Evolutionary conservation across 2,797 vertebrate species (phyloP), one percentile per base, ranked within the genome.

Genomic region (Schizothorax lantsangensis): DNA sequence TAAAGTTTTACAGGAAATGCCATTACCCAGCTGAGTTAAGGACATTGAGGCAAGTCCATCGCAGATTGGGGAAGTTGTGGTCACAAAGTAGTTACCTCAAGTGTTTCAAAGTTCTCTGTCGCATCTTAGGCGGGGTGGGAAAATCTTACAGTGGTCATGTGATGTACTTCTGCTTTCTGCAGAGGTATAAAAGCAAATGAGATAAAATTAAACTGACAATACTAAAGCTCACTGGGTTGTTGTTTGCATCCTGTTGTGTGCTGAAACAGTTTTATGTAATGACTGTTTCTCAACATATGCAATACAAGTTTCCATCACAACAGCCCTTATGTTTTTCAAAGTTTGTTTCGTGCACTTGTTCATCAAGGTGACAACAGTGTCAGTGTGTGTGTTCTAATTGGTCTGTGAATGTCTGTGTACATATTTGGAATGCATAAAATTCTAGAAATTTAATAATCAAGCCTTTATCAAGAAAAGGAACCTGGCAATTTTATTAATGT

Each of bases 51-150:
- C 90, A 92, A 90, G 92, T 92, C 83, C 84, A 82, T 88, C 66
- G 36, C 49, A 91, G 87, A 94, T 91, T 91, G 80, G 17, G 94
- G 95, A 96, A 95, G 94, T 90, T 94, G 94, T 5, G 94, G 94
- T 94, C 79, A 6, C 85, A 87, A 79, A 90, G 71, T 80, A 77
- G 85, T 93, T 89, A 91, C 91, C 85, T 92, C 89, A 89, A 77
- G 38, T 62, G 86, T 26, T 91, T 84, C 79, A 79, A 36, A 88
- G 15, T 40, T 64, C 89, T 90, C 89, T 88, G 87, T 88, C 91
- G 89, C 71, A 89, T 87, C 12, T 38, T 85, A 92, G 93, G 94
- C 82, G 93, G 92, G 92, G 92, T 94, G 93, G 90, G 93, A 95
- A 95, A 87, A 66, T 23, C 78, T 85, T 66, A 80, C 90, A 88